Percentiles rank a stretch among this genome's conserved stretches.
These are phyloP conservation scores for Pica pica DNA, from an alignment of 2,113 vertebrate species.

Conservation along the genomic window DNA sequence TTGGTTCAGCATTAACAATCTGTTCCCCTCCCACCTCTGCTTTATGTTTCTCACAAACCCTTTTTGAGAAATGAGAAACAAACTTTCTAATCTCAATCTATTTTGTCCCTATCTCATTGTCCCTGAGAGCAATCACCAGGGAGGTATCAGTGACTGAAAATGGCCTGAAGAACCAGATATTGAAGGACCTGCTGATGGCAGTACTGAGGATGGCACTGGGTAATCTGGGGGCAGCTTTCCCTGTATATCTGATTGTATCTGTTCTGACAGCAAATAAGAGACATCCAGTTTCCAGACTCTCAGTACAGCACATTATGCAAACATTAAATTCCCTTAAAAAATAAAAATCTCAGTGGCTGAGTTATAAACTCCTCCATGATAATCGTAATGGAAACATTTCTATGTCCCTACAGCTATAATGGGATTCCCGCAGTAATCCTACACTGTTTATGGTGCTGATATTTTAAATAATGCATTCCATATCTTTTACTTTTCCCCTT, in stretches of 20 bases:
- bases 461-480: conserved; percentile 23
- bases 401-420: neutral
- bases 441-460: conserved; percentile 13
- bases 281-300: neutral
- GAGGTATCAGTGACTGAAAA: neutral
- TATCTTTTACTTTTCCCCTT: conserved; percentile 16
- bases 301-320: conserved; percentile 15
- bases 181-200: neutral
- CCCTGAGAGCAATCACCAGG: neutral
- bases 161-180: neutral
- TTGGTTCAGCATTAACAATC: neutral
- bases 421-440: conserved; percentile 10
- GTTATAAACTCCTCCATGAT: neutral
- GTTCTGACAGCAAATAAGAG: neutral
- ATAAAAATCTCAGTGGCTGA: neutral
- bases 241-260: neutral
- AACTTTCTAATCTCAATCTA: neutral
- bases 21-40: neutral
- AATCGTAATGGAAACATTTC: neutral
- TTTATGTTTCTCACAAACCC: neutral
- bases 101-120: neutral
- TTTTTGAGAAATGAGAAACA: neutral
- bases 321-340: conserved; percentile 43
- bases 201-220: neutral
- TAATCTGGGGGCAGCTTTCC: neutral